These are phyloP conservation scores for Euplexia lucipara DNA, from an alignment of 2,888 invertebrate species.

Conservation along the genomic window DNA sequence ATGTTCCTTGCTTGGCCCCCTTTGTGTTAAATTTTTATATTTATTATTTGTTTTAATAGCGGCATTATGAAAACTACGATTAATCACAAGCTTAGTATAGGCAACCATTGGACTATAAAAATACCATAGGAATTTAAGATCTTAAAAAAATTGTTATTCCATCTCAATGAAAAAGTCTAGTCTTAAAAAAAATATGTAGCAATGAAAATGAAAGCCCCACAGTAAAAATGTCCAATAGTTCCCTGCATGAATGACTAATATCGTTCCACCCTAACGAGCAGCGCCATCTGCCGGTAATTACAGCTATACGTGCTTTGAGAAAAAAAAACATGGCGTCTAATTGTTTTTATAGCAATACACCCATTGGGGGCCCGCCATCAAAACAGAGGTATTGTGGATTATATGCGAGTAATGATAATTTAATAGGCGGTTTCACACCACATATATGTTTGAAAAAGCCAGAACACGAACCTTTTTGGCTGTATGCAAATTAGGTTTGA, in stretches of 20 bases:
- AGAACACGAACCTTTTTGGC: conserved; percentile 9
- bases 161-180: no score
- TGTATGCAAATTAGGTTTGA: conserved; percentile 16
- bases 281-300: conserved; percentile 87
- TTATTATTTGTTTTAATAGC: no score
- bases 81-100: no score
- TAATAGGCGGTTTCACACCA: conserved; percentile 63
- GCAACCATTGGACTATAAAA: no score
- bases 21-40: no score
- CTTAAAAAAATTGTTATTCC: no score
- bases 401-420: conserved; percentile 54
- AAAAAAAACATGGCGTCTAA: conserved; percentile 79
- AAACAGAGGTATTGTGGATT: conserved; percentile 46
- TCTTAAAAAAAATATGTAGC: not conserved
- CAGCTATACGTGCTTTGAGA: conserved; percentile 77
- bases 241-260: conserved; percentile 69
- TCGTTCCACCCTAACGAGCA: conserved; percentile 77
- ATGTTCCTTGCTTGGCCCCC: no score
- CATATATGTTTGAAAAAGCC: conserved; percentile 35
- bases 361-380: conserved; percentile 46
- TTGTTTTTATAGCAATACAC: conserved; percentile 81
- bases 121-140: no score
- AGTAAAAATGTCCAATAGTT: conserved; percentile 57
- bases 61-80: no score
- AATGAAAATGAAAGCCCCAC: conserved; percentile 19